A percentile compares a stretch with the other conserved stretches of the same genome.
Evolutionary conservation across 2,113 vertebrate species (phyloP).

Genomic region (Sapajus apella): DNA sequence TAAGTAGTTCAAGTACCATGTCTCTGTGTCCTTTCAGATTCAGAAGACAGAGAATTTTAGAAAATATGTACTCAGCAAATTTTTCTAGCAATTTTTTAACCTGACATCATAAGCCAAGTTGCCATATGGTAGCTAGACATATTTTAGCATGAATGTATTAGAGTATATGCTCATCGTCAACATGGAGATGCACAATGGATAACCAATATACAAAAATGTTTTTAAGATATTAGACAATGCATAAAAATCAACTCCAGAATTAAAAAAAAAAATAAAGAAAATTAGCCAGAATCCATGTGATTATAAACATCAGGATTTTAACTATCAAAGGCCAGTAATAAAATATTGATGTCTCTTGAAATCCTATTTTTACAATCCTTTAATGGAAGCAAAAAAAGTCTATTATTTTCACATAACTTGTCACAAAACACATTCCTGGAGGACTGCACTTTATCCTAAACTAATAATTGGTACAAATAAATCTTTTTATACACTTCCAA

Average conservation of each 20-base stretch:
- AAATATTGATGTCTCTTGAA: neutral
- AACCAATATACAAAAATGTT: slow-evolving; percentile 41
- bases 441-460: neutral
- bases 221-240: slow-evolving; percentile 23
- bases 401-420: slow-evolving; percentile 2
- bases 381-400: neutral
- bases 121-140: neutral
- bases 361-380: neutral
- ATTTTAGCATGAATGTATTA: slow-evolving; percentile 17
- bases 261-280: slow-evolving; percentile 32
- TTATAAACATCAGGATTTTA: neutral
- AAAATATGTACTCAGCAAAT: neutral
- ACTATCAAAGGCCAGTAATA: slow-evolving; percentile 19
- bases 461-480: neutral
- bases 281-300: neutral
- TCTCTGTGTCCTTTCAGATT: neutral
- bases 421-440: neutral
- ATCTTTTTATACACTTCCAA: neutral
- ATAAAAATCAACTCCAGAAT: slow-evolving; percentile 41
- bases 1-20: neutral
- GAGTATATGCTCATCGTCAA: slow-evolving; percentile 13
- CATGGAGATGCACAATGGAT: neutral
- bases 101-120: slow-evolving; percentile 35
- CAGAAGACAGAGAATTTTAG: slow-evolving; percentile 25
- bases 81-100: slow-evolving; percentile 33